Conservation (phyloP, 2,113 vertebrate species). For the Saguinus midas region DNA sequence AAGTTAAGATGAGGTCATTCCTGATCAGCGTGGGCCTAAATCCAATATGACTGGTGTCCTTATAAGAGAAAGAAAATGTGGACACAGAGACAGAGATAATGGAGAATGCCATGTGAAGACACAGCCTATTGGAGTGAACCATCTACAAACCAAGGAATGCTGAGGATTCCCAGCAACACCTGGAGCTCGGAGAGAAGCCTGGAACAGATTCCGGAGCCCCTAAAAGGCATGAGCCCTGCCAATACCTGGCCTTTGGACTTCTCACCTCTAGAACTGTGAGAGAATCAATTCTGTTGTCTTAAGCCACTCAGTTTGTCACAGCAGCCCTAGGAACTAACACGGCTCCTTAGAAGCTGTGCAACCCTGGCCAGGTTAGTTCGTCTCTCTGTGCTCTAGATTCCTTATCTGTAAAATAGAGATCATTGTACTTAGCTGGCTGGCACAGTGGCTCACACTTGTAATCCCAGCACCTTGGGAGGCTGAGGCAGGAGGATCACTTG, state of each 20-base stretch:
- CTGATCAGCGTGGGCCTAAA: not conserved
- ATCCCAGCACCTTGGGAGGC: too few relatives aligned
- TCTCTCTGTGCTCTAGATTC: not conserved
- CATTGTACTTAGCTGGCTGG: too few relatives aligned
- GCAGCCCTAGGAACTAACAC: not conserved
- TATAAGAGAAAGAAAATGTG: not conserved
- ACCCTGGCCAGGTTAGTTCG: not conserved
- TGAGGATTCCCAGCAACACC: not conserved
- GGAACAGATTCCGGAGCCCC: not conserved
- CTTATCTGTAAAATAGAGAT: not conserved
- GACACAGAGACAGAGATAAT: not conserved
- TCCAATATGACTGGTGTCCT: not conserved
- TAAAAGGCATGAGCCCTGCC: not conserved
- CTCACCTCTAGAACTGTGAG: not conserved
- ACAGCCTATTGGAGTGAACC: not conserved
- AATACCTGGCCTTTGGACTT: not conserved
- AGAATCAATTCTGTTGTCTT: not conserved
- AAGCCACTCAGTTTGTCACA: not conserved
- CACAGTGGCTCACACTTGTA: too few relatives aligned
- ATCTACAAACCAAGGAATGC: not conserved
- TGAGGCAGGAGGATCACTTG: too few relatives aligned
- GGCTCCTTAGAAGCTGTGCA: not conserved
- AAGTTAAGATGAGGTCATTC: not conserved
- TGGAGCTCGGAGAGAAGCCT: not conserved
- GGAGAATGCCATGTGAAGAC: not conserved